phyloP scores from a whole-genome alignment of 2,797 vertebrate species.

The Vipera ursinii region DNA sequence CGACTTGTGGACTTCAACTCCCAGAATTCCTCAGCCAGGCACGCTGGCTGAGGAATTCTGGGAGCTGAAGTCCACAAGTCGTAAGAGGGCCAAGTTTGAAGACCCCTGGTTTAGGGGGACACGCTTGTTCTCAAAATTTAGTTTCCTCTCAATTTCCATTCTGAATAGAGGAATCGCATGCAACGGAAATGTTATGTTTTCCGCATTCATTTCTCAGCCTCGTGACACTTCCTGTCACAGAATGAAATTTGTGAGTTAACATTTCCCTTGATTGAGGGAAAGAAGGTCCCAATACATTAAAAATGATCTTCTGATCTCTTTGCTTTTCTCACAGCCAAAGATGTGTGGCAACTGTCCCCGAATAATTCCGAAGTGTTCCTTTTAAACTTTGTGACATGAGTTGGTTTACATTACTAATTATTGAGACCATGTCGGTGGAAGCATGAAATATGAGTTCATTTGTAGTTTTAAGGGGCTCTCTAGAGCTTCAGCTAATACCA shows the following conservation, averaged over 20 bases:
- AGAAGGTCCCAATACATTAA: neutral
- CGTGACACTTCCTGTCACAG: neutral
- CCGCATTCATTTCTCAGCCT: neutral
- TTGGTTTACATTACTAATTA: neutral
- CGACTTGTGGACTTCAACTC: too few species aligned
- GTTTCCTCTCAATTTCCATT: neutral
- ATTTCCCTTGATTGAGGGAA: neutral
- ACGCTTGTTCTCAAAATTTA: neutral
- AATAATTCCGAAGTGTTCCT: conserved; percentile 14
- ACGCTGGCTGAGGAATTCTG: too few species aligned
- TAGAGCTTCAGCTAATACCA: neutral
- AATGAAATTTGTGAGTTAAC: neutral
- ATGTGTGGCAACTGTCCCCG: neutral
- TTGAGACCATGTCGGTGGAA: neutral
- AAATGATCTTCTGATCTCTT: neutral
- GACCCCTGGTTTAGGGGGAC: neutral
- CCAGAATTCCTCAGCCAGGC: too few species aligned
- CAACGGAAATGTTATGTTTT: neutral
- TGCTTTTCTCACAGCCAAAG: neutral
- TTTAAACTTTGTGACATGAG: neutral
- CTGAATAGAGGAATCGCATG: neutral
- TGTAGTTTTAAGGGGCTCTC: neutral
- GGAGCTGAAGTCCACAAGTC: too few species aligned
- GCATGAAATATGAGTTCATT: conserved; percentile 18
- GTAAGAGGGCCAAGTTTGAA: too few species aligned